phyloP scores from a whole-genome alignment of 1,140 invertebrate genomes.

The Globodera ellingtonae region DNA sequence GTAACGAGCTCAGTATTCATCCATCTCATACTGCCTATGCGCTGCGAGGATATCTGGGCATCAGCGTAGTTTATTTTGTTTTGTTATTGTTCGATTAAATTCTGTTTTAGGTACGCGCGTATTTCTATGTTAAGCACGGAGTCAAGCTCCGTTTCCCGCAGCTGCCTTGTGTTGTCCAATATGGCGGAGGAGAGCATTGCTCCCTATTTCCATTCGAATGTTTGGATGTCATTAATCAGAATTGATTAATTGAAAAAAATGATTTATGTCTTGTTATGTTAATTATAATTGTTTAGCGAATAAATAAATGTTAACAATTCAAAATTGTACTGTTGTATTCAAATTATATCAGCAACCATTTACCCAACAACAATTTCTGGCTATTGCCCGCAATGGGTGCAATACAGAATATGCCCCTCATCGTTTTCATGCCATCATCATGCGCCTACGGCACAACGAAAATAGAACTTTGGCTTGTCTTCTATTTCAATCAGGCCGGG shows the following conservation, averaged over 20 bases:
- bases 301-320: slow-evolving; percentile 3
- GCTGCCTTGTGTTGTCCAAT: slow-evolving; percentile 2
- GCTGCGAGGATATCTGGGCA: slow-evolving; percentile 9
- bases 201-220: not conserved
- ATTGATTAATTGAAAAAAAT: not conserved
- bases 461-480: not conserved
- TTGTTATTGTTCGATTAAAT: too few relatives aligned
- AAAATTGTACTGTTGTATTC: slow-evolving; percentile 10
- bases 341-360: not conserved
- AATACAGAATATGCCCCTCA: not conserved
- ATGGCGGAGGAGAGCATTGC: not conserved
- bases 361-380: not conserved
- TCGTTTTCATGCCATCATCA: slow-evolving; percentile 17
- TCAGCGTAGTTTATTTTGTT: not conserved
- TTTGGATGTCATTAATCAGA: not conserved
- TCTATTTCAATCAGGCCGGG: not conserved
- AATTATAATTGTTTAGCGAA: not conserved
- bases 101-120: not conserved
- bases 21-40: too few relatives aligned
- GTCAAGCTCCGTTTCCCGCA: not conserved
- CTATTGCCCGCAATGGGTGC: not conserved
- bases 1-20: too few relatives aligned
- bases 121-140: slow-evolving; percentile 10
- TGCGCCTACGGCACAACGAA: not conserved
- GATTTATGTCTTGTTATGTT: too few relatives aligned